Conservation (phyloP, 1,140 invertebrate genomes). For the Notospermus geniculatus region DNA sequence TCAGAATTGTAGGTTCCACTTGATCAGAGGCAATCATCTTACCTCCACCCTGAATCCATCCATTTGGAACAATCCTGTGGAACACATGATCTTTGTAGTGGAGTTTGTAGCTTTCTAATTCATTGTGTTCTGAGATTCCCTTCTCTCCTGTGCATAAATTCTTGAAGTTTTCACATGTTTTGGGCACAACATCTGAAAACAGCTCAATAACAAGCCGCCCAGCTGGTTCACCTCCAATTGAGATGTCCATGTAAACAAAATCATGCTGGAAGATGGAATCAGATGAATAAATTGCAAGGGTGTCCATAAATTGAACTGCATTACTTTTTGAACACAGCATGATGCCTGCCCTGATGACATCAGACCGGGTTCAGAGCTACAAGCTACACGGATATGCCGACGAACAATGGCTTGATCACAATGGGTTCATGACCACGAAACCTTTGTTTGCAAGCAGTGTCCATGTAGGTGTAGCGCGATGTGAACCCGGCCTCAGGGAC, state of each 20-base stretch:
- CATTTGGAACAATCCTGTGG: constrained; percentile 54
- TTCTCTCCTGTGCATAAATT: constrained; percentile 76
- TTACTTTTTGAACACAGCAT: too few species aligned
- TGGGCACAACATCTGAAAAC: constrained; percentile 78
- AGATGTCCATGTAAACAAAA: constrained; percentile 53
- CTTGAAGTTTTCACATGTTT: constrained; percentile 90
- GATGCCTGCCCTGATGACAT: too few species aligned
- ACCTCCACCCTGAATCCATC: constrained; percentile 58
- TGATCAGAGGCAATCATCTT: constrained; percentile 17
- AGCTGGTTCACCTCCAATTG: constrained; percentile 42
- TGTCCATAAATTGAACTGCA: too few species aligned
- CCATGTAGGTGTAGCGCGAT: too few species aligned
- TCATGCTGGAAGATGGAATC: constrained; percentile 42
- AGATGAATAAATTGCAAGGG: neutral
- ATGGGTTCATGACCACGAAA: too few species aligned
- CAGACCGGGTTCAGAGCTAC: too few species aligned
- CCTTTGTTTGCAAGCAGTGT: too few species aligned
- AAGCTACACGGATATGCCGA: too few species aligned
- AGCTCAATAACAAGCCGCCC: constrained; percentile 60
- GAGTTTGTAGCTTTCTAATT: constrained; percentile 31
- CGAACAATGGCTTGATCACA: too few species aligned
- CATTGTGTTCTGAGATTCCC: constrained; percentile 35
- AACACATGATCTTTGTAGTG: constrained; percentile 49
- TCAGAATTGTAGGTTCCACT: too few species aligned
- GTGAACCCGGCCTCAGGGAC: too few species aligned